These are phyloP conservation scores for Lissonota sp. DNA, from an alignment of 2,888 invertebrate genomes.

Conservation along the genomic window DNA sequence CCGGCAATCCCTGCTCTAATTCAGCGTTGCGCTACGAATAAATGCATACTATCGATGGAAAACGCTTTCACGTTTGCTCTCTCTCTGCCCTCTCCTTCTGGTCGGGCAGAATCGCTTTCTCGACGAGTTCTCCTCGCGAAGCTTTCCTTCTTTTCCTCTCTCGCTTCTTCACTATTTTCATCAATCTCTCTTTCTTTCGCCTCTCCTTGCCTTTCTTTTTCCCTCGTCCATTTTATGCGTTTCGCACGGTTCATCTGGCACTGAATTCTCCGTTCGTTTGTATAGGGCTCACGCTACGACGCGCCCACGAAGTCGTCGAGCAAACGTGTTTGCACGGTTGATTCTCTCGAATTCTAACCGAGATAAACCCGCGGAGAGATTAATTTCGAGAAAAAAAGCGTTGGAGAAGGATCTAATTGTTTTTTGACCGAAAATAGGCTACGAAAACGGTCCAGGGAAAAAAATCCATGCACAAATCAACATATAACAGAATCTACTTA, in stretches of 20 bases:
- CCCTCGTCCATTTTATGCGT: conserved; percentile 30
- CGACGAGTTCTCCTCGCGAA: conserved; percentile 49
- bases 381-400: neutral
- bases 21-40: conserved; percentile 75
- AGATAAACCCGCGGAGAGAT: conserved; percentile 12
- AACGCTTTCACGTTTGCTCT: conserved; percentile 70
- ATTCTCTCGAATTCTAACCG: neutral
- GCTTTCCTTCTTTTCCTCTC: conserved; percentile 29
- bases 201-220: neutral
- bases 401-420: neutral
- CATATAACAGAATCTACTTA: neutral
- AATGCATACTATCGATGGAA: conserved; percentile 78
- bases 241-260: conserved; percentile 50
- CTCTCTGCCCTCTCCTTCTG: conserved; percentile 24
- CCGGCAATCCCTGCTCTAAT: conserved; percentile 76
- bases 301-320: conserved; percentile 4
- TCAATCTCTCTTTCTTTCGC: conserved; percentile 23
- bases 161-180: neutral
- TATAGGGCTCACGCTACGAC: conserved; percentile 35
- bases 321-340: conserved; percentile 19
- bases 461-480: neutral
- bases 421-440: no score
- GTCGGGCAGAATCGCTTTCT: conserved; percentile 66
- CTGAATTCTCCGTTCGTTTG: conserved; percentile 30
- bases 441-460: no score